Evolutionary conservation across 2,797 vertebrate genomes (phyloP), one percentile per base, ranked within the genome.

Genomic region (Nasua narica): DNA sequence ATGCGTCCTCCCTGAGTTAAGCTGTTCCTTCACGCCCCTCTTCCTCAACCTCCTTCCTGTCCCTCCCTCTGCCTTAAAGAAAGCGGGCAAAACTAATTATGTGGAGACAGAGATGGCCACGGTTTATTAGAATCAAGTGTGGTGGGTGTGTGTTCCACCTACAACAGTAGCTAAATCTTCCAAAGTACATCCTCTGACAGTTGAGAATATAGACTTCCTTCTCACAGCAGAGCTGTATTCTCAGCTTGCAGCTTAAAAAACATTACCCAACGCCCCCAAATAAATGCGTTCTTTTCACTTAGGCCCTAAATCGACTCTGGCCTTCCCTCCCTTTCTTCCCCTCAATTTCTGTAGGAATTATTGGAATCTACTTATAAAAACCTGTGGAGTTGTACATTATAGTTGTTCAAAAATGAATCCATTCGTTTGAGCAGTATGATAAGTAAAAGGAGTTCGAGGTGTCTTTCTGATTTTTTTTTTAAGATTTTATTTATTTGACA

Each of bases 291-390:
- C 74, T 92, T 94, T 52, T 87, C 65, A 93, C 1, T 90, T 92
- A 74, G 72, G 74, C 62, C 50, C 46, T 29, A 52, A 5, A 43
- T 86, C 70, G 69, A 83, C 86, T 35, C 48, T 87, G 90, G 67
- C 92, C 78, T 96, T 94, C 27, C 43, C 56, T 94, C 27, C 43
- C 56, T 97, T 95, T 95, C 78, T 94, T 82, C 65, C 77, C 72
- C 54, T 82, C 95, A 43, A 86, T 96, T 92, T 97, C 92, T 86
- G 60, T 90, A 94, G 94, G 94, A 93, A 94, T 92, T 87, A 88
- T 83, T 96, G 56, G 52, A 91, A 79, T 84, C 88, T 82, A 77
- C 82, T 94, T 85, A 46, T 15, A 62, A 96, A 78, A 96, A 96
- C 56, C 48, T 60, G 35, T 35, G 46, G 14, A 76, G 16, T 81